Evolutionary conservation across 2,888 invertebrate genomes (phyloP), one percentile per base, ranked within the genome.

Genomic region (Dicroscelio sp.): DNA sequence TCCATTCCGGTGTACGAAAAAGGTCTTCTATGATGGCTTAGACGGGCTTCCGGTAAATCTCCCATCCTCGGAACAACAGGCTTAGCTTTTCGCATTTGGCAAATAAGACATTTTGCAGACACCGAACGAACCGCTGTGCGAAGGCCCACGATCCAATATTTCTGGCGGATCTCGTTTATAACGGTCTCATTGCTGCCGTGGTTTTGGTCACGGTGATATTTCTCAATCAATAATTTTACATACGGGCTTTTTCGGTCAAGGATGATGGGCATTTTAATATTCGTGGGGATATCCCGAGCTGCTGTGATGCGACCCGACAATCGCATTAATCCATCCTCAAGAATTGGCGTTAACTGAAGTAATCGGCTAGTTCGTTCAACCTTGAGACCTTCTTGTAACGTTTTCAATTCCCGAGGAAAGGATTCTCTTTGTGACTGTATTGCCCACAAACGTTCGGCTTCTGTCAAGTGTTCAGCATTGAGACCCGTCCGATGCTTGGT

Each of bases 81-180:
- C 31, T 23, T 12, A n/a, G 89, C 23, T 86, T 83, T 17, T 4
- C 55, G 84, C 1, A 86, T 55, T 25, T 35, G 14, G 75, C 88
- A 91, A 27, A 86, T 79, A 33, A 52, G n/a, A 63, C 67, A 65
- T 10, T 35, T 17, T 25, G 25, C 25, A 23, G 31, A 23, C 27
- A 78, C 58, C 87, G 85, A 0, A 82, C 85, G 27, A 90, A 33
- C 23, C 65, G 31, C 52, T 89, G 65, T 12, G 75, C 87, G 20
- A 33, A 71, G 38, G 10, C 23, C 10, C 0, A 25, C 1, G 5
- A 86, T 33, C 69, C 69, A 58, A 55, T 78, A 69, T 31, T 30
- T 35, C 35, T 86, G 78, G 0, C 78, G 43, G 20, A 78, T 20
- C n/a, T 78, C 55, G 35, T 86, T 78, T 2, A 78, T 27, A 14